A percentile compares a stretch with the other conserved stretches of the same genome.
Evolutionary conservation across 2,113 vertebrate genomes (phyloP).

Genomic region (Laterallus jamaicensis): DNA sequence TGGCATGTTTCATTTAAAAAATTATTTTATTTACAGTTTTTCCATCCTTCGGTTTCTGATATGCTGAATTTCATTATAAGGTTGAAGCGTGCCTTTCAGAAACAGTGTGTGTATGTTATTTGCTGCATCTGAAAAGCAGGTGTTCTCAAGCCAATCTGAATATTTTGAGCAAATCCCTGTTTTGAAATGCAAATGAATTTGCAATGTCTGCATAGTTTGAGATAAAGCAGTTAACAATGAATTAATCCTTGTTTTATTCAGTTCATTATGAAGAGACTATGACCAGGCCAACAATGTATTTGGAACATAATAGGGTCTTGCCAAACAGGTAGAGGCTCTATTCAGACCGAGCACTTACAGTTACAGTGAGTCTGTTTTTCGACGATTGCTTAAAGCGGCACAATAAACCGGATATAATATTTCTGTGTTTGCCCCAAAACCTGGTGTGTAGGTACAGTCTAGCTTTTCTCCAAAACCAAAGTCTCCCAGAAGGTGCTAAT

Average conservation of each 20-base stretch:
- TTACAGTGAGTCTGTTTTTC: neutral
- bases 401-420: neutral
- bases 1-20: neutral
- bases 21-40: neutral
- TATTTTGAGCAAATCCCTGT: slow-evolving; percentile 76
- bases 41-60: neutral
- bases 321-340: slow-evolving; percentile 66
- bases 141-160: slow-evolving; percentile 74
- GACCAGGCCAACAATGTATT: slow-evolving; percentile 59
- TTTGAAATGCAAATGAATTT: slow-evolving; percentile 81
- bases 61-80: slow-evolving; percentile 33
- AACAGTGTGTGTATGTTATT: slow-evolving; percentile 51
- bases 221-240: slow-evolving; percentile 81
- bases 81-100: slow-evolving; percentile 28
- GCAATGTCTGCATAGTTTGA: slow-evolving; percentile 70
- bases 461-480: neutral
- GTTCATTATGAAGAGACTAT: slow-evolving; percentile 71
- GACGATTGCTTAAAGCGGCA: neutral
- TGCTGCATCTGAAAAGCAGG: slow-evolving; percentile 73
- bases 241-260: slow-evolving; percentile 78
- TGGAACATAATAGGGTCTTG: slow-evolving; percentile 54
- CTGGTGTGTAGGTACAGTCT: neutral
- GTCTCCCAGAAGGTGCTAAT: neutral
- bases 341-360: neutral
- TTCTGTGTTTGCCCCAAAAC: neutral